A percentile compares a stretch with the other conserved stretches of the same genome.
Conservation (phyloP, 2,113 vertebrate species). For the Copsychus sechellarum region DNA sequence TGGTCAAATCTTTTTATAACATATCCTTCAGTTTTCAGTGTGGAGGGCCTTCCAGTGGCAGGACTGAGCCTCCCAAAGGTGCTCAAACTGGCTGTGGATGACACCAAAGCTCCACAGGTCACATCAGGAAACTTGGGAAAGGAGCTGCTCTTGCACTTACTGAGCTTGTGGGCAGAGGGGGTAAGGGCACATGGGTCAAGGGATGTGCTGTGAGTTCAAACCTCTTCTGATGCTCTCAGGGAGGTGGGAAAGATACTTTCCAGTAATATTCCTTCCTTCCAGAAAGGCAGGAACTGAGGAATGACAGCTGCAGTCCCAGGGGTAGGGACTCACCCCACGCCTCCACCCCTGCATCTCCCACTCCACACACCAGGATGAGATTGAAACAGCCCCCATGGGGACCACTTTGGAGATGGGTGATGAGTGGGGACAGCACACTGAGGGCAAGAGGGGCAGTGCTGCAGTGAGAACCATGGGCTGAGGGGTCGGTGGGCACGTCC, state of each 20-base stretch:
- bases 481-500: not conserved
- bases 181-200: not conserved
- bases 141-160: not conserved
- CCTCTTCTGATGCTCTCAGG: not conserved
- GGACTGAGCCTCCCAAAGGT: not conserved
- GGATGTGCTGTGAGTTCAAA: not conserved
- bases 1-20: not conserved
- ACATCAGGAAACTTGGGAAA: not conserved
- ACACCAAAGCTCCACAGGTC: not conserved
- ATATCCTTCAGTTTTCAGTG: not conserved
- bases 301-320: fast-evolving
- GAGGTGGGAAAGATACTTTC: not conserved
- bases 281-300: not conserved
- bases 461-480: fast-evolving
- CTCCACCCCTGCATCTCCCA: fast-evolving
- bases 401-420: fast-evolving
- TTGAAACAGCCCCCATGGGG: fast-evolving
- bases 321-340: not conserved
- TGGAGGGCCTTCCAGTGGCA: not conserved
- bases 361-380: fast-evolving
- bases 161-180: not conserved
- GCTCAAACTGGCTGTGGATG: not conserved
- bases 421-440: fast-evolving
- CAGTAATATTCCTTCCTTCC: not conserved
- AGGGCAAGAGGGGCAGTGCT: not conserved